Base-by-base conservation (phyloP, 1,140 invertebrate genomes). In the Drosophila asahinai region DNA sequence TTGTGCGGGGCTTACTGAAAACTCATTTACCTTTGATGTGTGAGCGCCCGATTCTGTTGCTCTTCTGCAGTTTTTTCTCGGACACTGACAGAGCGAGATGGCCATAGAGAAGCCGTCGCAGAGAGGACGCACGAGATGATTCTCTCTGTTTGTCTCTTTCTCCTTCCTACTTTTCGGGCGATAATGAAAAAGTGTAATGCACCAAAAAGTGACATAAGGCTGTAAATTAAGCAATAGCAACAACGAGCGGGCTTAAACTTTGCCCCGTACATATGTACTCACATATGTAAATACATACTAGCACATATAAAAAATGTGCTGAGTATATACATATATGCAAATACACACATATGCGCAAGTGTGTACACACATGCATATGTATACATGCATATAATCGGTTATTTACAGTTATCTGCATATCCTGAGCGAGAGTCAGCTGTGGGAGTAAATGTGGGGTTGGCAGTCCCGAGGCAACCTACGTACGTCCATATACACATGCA, bases 1-100 rank as follows among this genome's bases (percentile, higher is more conserved):
- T 82, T 91, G 79, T 90, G 70, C 75, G 75, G 48, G 75, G 78
- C 82, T 83, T 84, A 91, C 91, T 87, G 91, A 92, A 92, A 92
- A 92, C 74, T 91, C 91, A 92, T 92, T 92, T 92, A 83, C 83
- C 91, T 92, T 92, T 92, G 83, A 92, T 92, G 86, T 92, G 72
- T 92, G 72, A 70, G 49, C 57, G 27, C 25, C 42, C 55, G 66
- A 27, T 70, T 80, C 55, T 68, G 38, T 65, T 71, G 49, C 40
- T 58, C 43, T 47, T 57, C 43, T 49, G 49, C 58, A 22, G 33
- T 19, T 80, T 55, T 36, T 48, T 19, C 58, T 60, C 60, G 80
- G 73, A 78, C 74, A 77, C 51, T 52, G 48, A 17, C 38, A 57
- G 30, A 57, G 43, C 30, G 45, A 83, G 63, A 61, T 66, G 60